Conservation (phyloP, 2,113 vertebrate species). For the Oceanodroma tethys region DNA sequence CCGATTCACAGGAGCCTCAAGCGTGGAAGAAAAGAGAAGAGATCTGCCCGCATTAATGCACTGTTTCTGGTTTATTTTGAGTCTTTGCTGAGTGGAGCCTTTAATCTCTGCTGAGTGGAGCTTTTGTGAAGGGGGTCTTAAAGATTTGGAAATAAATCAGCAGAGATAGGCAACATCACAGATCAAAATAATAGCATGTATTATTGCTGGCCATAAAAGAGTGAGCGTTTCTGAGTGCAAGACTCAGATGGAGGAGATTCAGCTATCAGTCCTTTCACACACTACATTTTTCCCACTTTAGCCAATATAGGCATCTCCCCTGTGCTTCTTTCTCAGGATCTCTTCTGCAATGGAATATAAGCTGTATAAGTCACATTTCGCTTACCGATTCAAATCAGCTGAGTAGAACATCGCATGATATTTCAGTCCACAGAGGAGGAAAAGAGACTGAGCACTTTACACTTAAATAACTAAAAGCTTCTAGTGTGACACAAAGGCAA, state of each 20-base stretch:
- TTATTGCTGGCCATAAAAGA: conserved; percentile 7
- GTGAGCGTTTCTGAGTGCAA: background rate
- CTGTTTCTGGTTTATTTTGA: background rate
- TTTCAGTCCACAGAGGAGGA: background rate
- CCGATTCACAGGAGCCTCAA: background rate
- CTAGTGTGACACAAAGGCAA: conserved; percentile 44
- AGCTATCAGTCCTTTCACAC: background rate
- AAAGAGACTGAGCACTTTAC: background rate
- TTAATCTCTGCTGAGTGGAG: conserved; percentile 27
- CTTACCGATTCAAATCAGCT: background rate
- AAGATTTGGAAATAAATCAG: conserved; percentile 28
- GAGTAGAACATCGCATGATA: background rate
- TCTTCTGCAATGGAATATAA: background rate
- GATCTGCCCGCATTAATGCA: background rate
- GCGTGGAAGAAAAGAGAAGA: background rate
- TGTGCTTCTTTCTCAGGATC: background rate
- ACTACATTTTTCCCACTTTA: background rate
- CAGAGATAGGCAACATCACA: background rate
- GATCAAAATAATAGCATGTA: background rate
- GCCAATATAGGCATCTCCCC: background rate
- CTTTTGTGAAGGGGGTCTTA: conserved; percentile 5
- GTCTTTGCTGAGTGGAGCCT: background rate
- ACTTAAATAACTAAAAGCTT: conserved; percentile 27
- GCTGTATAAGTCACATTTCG: background rate
- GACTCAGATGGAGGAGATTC: background rate